Conservation (phyloP, 2,888 invertebrate genomes). For the Drosophila colorata region DNA sequence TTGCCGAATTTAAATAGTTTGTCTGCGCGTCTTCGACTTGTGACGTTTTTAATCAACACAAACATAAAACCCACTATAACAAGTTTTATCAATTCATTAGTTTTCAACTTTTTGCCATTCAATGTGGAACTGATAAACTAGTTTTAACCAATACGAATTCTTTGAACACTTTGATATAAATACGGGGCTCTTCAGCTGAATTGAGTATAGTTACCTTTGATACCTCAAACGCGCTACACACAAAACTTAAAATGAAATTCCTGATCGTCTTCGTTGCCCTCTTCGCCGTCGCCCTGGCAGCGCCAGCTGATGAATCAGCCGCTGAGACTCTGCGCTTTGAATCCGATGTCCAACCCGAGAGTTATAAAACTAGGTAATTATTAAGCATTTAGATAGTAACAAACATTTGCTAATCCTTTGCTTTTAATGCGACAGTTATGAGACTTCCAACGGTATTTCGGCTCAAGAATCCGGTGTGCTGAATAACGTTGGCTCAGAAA, state of each 20-base stretch:
- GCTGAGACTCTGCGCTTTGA: slow-evolving; percentile 19
- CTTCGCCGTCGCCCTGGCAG: slow-evolving; percentile 64
- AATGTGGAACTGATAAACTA: slow-evolving; percentile 17
- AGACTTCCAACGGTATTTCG: slow-evolving; percentile 74
- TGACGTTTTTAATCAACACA: slow-evolving; percentile 15
- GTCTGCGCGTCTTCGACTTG: slow-evolving; percentile 18
- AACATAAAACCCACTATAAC: slow-evolving; percentile 9
- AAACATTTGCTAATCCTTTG: slow-evolving; percentile 11
- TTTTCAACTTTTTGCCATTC: slow-evolving; percentile 6
- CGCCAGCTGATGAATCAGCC: slow-evolving; percentile 6
- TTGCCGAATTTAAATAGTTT: slow-evolving; percentile 4
- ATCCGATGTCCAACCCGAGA: slow-evolving; percentile 85
- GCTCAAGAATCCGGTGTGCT: slow-evolving; percentile 64
- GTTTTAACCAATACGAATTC: slow-evolving; percentile 16
- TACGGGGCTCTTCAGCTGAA: neutral
- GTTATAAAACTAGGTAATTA: slow-evolving; percentile 85
- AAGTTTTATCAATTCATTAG: slow-evolving; percentile 16
- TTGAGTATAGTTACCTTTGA: slow-evolving; percentile 32
- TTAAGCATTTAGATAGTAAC: neutral
- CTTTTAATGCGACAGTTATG: slow-evolving; percentile 16
- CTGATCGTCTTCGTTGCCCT: slow-evolving; percentile 64
- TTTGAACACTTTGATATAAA: slow-evolving; percentile 17
- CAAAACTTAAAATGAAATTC: slow-evolving; percentile 57
- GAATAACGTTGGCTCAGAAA: slow-evolving; percentile 61
- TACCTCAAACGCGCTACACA: slow-evolving; percentile 25